Evolutionary conservation across 2,888 invertebrate species (phyloP), one percentile per base, ranked within the genome.

Genomic region (Choristoneura rosaceana): DNA sequence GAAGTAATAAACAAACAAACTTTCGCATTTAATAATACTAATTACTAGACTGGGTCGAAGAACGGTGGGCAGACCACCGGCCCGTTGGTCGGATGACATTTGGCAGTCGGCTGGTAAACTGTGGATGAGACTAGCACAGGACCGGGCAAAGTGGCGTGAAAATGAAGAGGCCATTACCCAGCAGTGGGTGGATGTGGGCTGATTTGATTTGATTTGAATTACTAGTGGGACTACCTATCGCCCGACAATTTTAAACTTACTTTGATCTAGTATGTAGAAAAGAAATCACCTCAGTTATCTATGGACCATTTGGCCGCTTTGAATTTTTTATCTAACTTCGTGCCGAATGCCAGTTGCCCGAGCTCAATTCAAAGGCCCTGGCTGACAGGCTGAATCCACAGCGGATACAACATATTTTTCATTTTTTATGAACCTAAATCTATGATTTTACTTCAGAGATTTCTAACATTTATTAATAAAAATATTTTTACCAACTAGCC

Each of bases 251-350:
- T 55, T 25, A 12, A 55, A 55, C 25, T 55, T 4, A 55, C 55
- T 55, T 55, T 55, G 25, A 55, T 25, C 3, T 55, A 55, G 25
- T 55, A 55, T 55, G 25, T 55, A 25, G 55, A 33, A 58, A 58
- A 38, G 58, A 58, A 14, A 25, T 45, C 50, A n/a, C 61, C 14
- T 52, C 65, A 43, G 65, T 66, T 38, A 66, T 41, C 50, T 33
- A 38, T 25, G 47, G n/a, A 0, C 50, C n/a, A 43, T 64, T 64
- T 64, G 47, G 34, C 33, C 50, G 64, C n/a, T 64, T 61, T 61
- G 47, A 64, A 34, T 64, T 64, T 69, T 55, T 69, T 69, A 69
- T 69, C 62, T 69, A 62, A 69, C 62, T 69, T 69, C 55, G 43
- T 55, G 62, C 69, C 52, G 62, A 69, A 69, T 69, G 52, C 55